phyloP scores from a whole-genome alignment of 2,113 vertebrate species.

The Verasper variegatus region DNA sequence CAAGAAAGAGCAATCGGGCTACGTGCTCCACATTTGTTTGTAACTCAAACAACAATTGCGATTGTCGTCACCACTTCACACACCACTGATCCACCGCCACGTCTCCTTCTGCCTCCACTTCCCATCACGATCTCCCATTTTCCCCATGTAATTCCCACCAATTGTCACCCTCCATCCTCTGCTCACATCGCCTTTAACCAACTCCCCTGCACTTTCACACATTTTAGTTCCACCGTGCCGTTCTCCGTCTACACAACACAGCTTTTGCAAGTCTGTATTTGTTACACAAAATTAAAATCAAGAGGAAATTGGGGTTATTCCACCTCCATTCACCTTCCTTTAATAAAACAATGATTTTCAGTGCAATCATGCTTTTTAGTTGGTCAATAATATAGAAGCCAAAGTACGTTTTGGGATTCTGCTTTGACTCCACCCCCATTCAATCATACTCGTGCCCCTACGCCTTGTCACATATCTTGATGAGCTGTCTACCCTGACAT shows the following conservation, averaged over 20 bases:
- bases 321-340: neutral
- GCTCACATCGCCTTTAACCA: slow-evolving; percentile 45
- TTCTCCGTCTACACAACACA: neutral
- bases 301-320: neutral
- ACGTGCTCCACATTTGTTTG: neutral
- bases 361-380: too few species aligned
- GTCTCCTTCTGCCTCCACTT: neutral
- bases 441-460: neutral
- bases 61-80: neutral
- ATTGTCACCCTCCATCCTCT: slow-evolving; percentile 60
- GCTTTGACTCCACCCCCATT: neutral
- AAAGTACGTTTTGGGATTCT: too few species aligned
- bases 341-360: too few species aligned
- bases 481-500: slow-evolving; percentile 34
- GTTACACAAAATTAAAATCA: neutral
- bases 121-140: slow-evolving; percentile 34
- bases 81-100: neutral
- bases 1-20: too few species aligned
- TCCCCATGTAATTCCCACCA: slow-evolving; percentile 60
- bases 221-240: slow-evolving; percentile 6
- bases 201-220: slow-evolving; percentile 51
- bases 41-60: neutral
- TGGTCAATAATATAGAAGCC: too few species aligned
- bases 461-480: slow-evolving; percentile 22
- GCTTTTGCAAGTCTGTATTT: slow-evolving; percentile 8